A percentile compares a stretch with the other conserved stretches of the same genome.
These are phyloP conservation scores for Neoaliturus tenellus DNA, from an alignment of 2,888 invertebrate species.

Conservation along the genomic window DNA sequence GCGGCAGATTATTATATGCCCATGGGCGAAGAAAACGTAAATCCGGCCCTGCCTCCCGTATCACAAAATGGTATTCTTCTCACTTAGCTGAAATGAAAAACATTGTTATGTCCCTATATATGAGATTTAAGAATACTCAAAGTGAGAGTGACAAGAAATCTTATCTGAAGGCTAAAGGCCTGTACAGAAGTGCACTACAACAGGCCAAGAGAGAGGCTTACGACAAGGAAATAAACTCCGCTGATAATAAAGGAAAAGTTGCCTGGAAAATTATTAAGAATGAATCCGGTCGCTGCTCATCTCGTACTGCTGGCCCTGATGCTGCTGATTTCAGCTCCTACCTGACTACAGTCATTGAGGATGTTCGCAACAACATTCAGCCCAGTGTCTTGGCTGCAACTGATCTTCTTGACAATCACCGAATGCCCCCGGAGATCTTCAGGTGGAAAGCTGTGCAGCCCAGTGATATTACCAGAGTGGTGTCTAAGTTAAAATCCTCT, in stretches of 20 bases:
- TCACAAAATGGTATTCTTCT: background rate
- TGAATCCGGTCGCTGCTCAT: background rate
- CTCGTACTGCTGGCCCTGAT: background rate
- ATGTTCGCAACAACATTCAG: background rate
- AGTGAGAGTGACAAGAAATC: background rate
- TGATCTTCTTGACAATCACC: background rate
- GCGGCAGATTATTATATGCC: too few species aligned
- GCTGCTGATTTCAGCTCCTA: background rate
- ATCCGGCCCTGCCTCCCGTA: too few species aligned
- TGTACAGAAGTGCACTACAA: conserved; percentile 1
- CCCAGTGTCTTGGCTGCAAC: background rate
- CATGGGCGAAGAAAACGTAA: too few species aligned
- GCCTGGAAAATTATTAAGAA: background rate
- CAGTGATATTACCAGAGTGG: background rate
- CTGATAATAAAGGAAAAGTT: background rate
- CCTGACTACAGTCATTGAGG: background rate
- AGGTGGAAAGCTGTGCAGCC: background rate
- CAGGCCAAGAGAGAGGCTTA: background rate
- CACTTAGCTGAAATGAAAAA: background rate
- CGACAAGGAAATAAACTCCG: background rate
- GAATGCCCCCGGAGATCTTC: background rate
- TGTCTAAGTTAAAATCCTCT: background rate
- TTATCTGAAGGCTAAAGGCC: background rate
- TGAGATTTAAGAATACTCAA: background rate
- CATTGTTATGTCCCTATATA: background rate